Evolutionary conservation across 2,113 vertebrate species (phyloP), one percentile per base, ranked within the genome.

Genomic region (Archocentrus centrarchus): DNA sequence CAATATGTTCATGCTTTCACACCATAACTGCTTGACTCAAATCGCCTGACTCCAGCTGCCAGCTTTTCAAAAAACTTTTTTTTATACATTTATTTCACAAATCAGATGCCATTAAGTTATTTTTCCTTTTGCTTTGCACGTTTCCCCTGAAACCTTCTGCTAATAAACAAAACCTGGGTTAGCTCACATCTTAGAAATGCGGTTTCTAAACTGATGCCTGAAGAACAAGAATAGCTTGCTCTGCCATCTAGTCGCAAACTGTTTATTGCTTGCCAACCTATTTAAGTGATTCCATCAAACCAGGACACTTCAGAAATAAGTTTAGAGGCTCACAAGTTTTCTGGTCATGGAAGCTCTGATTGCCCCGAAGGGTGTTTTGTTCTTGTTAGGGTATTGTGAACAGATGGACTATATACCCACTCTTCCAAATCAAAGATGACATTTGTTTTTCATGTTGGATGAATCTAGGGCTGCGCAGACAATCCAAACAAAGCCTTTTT

Each of bases 331-430:
- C 59, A 73, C 80, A 88, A 68, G 82, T 60, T 88, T 91, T 90
- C 75, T 91, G 75, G 77, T 89, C 78, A 79, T 90, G 87, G 70
- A 92, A 93, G 87, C 77, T 87, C 75, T 83, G 88, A 92, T 92
- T 93, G 90, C 88, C 92, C 90, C 85, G 32, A 90, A 88, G 89
- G 88, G 68, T 59, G 44, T 93, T 95, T 94, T 93, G 93, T 94
- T 95, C 90, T 88, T 88, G 83, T 92, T 86, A 80, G 80, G 83
- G 79, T 91, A 94, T 95, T 94, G 90, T 89, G 86, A 95, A 92
- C 94, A 95, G 88, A 95, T 95, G 94, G 92, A 88, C 81, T 80
- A 94, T 79, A 86, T 90, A 91, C 76, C 86, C 84, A 76, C 58
- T 87, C 41, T 32, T 27, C 82, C 73, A 90, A 94, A 94, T 94